Base-by-base conservation (phyloP, 1,140 invertebrate species). In the Hesperophylax magnus region DNA sequence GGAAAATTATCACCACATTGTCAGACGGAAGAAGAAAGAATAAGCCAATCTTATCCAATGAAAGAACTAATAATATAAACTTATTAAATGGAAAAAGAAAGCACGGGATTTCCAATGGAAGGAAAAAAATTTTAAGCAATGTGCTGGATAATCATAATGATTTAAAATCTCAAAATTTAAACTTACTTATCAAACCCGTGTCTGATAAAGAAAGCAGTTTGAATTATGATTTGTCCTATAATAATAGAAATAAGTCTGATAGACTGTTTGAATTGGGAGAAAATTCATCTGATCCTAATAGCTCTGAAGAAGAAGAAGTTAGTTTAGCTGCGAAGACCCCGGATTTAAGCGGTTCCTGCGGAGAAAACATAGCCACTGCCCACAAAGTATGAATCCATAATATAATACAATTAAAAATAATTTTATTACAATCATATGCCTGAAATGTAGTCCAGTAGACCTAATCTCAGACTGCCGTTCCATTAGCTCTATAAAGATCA, bases 291-390 rank as follows among this genome's bases (percentile, higher is more conserved):
- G 60, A 52, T 65, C n/a, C 7, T n/a, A 31, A 69, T 14, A 9
- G 27, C 52, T 31, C 34, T 34, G n/a, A 15, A 20, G 65, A 75
- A 56, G 20, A 34, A 58, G 31, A 77, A 15, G 8, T 47, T 11
- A 47, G 39, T 11, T 47, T 24, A 34, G 31, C 39, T 39, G 27
- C 11, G 20, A 47, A 17, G 60, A 75, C n/a, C 9, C 17, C 58
- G 24, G 86, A 88, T 76, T 84, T 88, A 18, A 91, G 91, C 85
- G 85, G 87, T 53, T 92, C 90, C 81, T 92, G 91, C 85, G 90
- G 90, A 20, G 91, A 91, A 86, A 89, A 91, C 52, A 81, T 87
- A 24, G 88, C 88, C 78, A 89, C 90, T 24, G 91, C 90, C 80
- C 91, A 92, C 86, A 87, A 85, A 78, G 90, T 91, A 86, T 54